Conservation (phyloP, 2,113 vertebrate genomes). For the Phalacrocorax pelagicus region DNA sequence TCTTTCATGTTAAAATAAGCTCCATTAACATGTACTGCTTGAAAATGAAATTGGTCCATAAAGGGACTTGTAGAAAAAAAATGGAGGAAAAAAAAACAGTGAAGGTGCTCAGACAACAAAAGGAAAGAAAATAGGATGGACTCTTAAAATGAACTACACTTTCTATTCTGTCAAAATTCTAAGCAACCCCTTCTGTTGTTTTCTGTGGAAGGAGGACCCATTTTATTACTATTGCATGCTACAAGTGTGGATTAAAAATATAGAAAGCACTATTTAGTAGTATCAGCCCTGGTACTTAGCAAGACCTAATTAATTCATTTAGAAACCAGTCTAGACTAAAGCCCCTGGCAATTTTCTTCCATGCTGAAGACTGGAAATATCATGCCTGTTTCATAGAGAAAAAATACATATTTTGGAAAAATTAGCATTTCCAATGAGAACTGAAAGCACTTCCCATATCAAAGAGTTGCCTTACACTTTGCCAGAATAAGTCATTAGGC, state of each 20-base stretch:
- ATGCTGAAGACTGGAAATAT: background rate
- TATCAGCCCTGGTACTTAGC: background rate
- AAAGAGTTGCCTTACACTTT: background rate
- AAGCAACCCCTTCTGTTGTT: background rate
- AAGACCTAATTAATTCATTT: background rate
- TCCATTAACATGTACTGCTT: background rate
- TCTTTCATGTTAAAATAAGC: background rate
- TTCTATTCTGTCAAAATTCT: background rate
- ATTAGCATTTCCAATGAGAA: background rate
- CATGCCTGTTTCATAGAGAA: background rate
- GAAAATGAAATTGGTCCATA: background rate
- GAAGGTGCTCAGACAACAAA: background rate
- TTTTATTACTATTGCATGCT: background rate
- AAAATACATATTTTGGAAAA: background rate
- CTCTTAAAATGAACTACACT: rapidly evolving
- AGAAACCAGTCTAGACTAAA: background rate
- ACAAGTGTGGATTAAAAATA: background rate
- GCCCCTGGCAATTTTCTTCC: background rate
- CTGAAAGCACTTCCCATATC: background rate
- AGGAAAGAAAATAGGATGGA: background rate
- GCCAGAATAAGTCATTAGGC: background rate
- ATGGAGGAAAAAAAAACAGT: rapidly evolving
- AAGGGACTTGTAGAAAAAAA: background rate
- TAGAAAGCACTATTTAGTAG: background rate
- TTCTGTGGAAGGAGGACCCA: background rate